Conservation (phyloP, 2,113 vertebrate genomes). For the Nematolebias whitei region DNA sequence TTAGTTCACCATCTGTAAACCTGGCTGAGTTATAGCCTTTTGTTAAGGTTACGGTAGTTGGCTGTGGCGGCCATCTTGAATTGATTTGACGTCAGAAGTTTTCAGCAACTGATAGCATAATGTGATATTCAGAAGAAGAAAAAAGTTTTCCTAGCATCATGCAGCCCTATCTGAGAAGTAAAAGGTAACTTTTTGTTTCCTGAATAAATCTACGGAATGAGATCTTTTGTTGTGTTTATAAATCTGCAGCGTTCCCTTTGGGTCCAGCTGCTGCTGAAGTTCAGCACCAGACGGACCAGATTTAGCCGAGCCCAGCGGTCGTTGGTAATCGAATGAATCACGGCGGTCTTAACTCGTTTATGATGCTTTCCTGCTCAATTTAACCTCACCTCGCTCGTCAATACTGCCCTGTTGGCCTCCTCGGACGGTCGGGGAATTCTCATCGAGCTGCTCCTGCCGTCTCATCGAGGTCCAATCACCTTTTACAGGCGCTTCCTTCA, state of each 20-base stretch:
- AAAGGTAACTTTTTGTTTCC: no score
- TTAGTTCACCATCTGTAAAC: no score
- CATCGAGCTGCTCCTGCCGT: conserved; percentile 47
- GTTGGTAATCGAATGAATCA: conserved; percentile 76
- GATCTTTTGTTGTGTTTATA: neutral
- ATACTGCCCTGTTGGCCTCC: conserved; percentile 68
- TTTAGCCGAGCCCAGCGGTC: conserved; percentile 65
- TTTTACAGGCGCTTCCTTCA: conserved; percentile 17
- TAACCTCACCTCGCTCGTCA: conserved; percentile 72
- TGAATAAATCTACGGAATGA: neutral
- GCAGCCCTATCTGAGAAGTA: no score
- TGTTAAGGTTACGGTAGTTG: no score
- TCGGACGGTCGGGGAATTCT: conserved; percentile 41
- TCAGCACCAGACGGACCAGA: conserved; percentile 46
- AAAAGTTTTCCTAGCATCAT: no score
- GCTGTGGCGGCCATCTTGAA: no score
- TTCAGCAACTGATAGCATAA: no score
- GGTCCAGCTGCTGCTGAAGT: conserved; percentile 13
- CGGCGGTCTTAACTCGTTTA: conserved; percentile 75
- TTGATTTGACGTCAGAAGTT: no score
- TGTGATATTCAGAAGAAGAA: no score
- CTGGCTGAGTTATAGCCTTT: neutral
- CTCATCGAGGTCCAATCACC: conserved; percentile 23
- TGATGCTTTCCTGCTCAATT: conserved; percentile 77
- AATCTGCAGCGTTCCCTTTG: neutral